Base-by-base conservation (phyloP, 2,113 vertebrate species). In the Odontesthes bonariensis region DNA sequence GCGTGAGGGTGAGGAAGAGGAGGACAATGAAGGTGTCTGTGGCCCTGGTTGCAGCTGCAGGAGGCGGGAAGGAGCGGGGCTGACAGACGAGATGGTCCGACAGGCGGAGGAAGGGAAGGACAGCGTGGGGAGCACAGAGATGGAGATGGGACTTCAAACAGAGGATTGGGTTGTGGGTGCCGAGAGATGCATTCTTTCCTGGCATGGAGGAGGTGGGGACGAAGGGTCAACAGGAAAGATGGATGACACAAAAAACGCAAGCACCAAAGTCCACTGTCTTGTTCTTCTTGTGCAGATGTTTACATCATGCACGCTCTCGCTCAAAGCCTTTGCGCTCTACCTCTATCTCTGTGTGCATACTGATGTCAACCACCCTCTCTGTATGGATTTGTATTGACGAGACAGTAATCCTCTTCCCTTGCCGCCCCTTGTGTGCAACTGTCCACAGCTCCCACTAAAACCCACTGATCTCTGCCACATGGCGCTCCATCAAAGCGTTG, bases 381-480 rank as follows among this genome's bases (percentile, higher is more conserved):
- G 64, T 81, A 83, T 89, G 91, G 90, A 92, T 92, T 90, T 92
- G 81, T 91, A 91, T 89, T 76, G 79, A 93, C 82, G 83, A 90
- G 88, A 91, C 89, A 88, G 80, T 91, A 94, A 94, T 93, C 92
- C 92, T 82, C 89, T 86, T 90, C 86, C 89, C 82, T 74, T 82
- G 86, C 88, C 46, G 77, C 67, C 82, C 82, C 88, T 70, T 82
- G 81, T 91, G 81, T 91, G 82, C 77, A 89, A 91, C 86, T 87
- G 92, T 94, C 93, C 92, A 85, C 89, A 91, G 88, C 88, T 93
- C 86, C 91, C 79, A 85, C 92, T 92, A 92, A 94, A 84, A 93
- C 91, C 92, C 86, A 35, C 84, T 92, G 90, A 92, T 94, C 92
- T 92, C 90, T 90, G 90, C 90, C 92, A 92, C 92, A 91, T 94